Conservation (phyloP, 1,140 invertebrate genomes). For the Drosophila serrata region DNA sequence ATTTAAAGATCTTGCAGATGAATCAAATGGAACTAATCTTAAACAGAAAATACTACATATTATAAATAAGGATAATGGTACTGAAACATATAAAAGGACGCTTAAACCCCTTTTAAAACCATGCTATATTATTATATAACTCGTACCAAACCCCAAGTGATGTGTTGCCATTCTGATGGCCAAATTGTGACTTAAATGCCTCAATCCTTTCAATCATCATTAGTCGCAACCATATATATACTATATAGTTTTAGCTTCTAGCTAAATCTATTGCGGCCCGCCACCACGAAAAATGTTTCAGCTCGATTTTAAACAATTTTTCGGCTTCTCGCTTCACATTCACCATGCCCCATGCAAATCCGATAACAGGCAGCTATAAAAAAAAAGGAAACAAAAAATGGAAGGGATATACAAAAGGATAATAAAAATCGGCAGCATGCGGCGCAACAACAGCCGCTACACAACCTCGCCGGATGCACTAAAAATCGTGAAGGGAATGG, state of each 20-base stretch:
- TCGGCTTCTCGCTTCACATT: conserved; percentile 35
- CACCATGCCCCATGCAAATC: conserved; percentile 56
- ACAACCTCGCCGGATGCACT: conserved; percentile 32
- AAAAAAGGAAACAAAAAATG: conserved; percentile 19
- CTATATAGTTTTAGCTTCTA: background rate
- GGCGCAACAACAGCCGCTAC: conserved; percentile 32
- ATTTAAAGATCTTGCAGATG: background rate
- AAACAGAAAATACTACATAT: background rate
- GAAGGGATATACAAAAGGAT: conserved; percentile 15
- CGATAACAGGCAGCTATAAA: conserved; percentile 56
- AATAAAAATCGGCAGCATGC: conserved; percentile 42
- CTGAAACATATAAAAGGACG: too few species aligned
- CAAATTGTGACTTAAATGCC: conserved; percentile 15
- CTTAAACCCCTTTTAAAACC: background rate
- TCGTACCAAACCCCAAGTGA: background rate
- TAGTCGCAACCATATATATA: conserved; percentile 8
- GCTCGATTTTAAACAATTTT: conserved; percentile 61
- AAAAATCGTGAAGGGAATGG: background rate
- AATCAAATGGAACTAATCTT: background rate
- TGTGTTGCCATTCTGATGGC: background rate
- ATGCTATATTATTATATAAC: too few species aligned
- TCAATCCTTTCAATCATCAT: conserved; percentile 40
- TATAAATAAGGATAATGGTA: too few species aligned
- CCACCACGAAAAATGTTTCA: conserved; percentile 17
- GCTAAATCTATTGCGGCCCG: conserved; percentile 20